phyloP scores from a whole-genome alignment of 2,113 vertebrate genomes.

The Morone saxatilis region DNA sequence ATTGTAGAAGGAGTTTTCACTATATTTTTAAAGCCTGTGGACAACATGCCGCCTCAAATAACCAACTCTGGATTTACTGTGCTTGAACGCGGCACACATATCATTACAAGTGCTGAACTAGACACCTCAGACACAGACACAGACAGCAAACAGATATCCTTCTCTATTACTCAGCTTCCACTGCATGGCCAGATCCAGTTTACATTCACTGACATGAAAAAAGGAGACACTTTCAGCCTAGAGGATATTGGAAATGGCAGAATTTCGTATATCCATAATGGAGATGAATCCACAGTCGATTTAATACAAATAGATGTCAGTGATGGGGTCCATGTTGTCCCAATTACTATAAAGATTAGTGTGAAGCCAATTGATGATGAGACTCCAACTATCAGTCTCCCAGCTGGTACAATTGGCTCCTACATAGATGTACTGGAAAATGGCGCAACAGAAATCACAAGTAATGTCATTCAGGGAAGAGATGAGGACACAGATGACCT shows the following conservation, averaged over 20 bases:
- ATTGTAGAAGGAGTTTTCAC: constrained; percentile 87
- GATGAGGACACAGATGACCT: constrained; percentile 91
- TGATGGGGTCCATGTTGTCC: constrained; percentile 91
- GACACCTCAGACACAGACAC: constrained; percentile 92
- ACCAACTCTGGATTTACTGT: constrained; percentile 93
- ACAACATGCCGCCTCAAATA: constrained; percentile 95
- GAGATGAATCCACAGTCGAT: constrained; percentile 87
- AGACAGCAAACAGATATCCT: constrained; percentile 86
- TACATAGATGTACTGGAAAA: constrained; percentile 94
- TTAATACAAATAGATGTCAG: constrained; percentile 91
- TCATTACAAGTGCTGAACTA: constrained; percentile 87
- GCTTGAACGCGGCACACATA: constrained; percentile 87
- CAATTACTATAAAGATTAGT: constrained; percentile 89
- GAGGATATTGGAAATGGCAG: constrained; percentile 89
- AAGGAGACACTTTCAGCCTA: constrained; percentile 86
- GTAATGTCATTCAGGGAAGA: constrained; percentile 89
- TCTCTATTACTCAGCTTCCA: constrained; percentile 90
- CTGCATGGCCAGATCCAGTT: constrained; percentile 87
- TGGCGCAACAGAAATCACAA: constrained; percentile 92
- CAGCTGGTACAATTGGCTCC: constrained; percentile 90
- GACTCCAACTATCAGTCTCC: constrained; percentile 83
- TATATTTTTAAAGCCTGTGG: constrained; percentile 92
- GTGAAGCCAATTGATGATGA: constrained; percentile 90
- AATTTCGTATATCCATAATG: constrained; percentile 89
- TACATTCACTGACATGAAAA: constrained; percentile 83